Percentiles rank a stretch among this genome's conserved stretches.
phyloP scores from a whole-genome alignment of 2,888 invertebrate genomes.

The Petrolisthes manimaculis region DNA sequence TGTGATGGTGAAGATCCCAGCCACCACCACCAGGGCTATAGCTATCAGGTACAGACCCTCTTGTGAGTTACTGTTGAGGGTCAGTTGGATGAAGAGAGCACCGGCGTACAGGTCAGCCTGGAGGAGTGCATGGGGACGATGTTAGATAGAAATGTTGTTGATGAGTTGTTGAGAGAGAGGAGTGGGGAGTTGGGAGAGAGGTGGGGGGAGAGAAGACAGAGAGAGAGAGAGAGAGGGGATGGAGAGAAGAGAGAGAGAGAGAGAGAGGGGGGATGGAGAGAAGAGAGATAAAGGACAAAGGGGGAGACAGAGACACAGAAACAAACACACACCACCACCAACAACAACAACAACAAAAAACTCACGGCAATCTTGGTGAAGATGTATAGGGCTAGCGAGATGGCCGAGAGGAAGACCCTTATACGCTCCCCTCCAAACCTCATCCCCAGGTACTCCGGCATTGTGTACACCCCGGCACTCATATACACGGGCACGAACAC shows the following conservation, averaged over 20 bases:
- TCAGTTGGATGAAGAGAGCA: conserved; percentile 73
- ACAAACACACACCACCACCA: background rate
- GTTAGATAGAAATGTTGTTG: background rate
- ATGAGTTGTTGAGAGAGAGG: background rate
- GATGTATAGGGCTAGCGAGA: conserved; percentile 71
- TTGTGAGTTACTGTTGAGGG: conserved; percentile 68
- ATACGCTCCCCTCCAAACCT: conserved; percentile 72
- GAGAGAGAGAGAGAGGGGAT: background rate
- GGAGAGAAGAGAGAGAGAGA: background rate
- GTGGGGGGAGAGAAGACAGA: background rate
- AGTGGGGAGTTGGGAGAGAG: background rate
- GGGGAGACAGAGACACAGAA: background rate
- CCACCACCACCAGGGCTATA: conserved; percentile 71
- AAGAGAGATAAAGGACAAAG: background rate
- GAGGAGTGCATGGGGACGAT: background rate
- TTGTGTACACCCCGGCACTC: conserved; percentile 67
- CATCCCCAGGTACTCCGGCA: conserved; percentile 62
- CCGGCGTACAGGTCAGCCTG: conserved; percentile 74
- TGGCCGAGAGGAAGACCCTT: conserved; percentile 71
- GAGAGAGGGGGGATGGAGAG: background rate
- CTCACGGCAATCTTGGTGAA: conserved; percentile 72
- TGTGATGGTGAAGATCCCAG: conserved; percentile 73
- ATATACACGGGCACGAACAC: conserved; percentile 74
- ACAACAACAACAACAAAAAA: background rate
- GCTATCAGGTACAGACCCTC: conserved; percentile 71